These are phyloP conservation scores for Leuciscus idus DNA, from an alignment of 2,113 vertebrate genomes.

Conservation along the genomic window DNA sequence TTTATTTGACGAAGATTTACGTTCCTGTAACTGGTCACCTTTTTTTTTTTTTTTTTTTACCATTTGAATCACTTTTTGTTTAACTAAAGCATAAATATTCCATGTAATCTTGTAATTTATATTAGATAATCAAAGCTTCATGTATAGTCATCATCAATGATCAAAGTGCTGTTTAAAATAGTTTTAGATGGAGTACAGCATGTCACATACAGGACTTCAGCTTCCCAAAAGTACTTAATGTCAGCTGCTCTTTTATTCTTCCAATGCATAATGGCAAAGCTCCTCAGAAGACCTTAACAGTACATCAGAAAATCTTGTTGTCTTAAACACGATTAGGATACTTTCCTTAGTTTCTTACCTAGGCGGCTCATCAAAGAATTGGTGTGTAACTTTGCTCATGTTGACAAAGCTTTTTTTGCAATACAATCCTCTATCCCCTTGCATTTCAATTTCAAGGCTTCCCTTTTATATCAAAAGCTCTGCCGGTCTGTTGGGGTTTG, in stretches of 20 bases:
- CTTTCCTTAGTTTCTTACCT: not conserved
- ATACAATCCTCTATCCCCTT: conserved; percentile 11
- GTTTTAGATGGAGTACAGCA: not conserved
- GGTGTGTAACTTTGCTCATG: not conserved
- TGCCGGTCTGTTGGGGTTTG: conserved; percentile 41
- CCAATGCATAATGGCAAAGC: not conserved
- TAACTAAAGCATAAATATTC: not conserved
- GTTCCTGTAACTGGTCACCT: not conserved
- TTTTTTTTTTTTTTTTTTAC: not conserved
- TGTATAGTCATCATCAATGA: not conserved
- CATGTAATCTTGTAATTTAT: not conserved
- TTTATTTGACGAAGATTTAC: not conserved
- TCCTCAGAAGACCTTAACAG: not conserved
- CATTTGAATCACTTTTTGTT: not conserved
- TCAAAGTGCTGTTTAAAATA: not conserved
- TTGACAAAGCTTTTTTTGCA: conserved; percentile 7
- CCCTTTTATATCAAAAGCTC: conserved; percentile 40
- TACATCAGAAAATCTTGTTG: not conserved
- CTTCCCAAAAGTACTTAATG: not conserved
- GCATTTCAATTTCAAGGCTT: conserved; percentile 39
- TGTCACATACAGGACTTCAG: not conserved
- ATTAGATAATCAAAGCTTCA: not conserved
- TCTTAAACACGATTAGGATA: not conserved
- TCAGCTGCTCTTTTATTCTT: not conserved
- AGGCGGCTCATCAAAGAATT: conserved; percentile 8